These are phyloP conservation scores for Sphenodon punctatus DNA, from an alignment of 2,797 vertebrate species.

Conservation along the genomic window DNA sequence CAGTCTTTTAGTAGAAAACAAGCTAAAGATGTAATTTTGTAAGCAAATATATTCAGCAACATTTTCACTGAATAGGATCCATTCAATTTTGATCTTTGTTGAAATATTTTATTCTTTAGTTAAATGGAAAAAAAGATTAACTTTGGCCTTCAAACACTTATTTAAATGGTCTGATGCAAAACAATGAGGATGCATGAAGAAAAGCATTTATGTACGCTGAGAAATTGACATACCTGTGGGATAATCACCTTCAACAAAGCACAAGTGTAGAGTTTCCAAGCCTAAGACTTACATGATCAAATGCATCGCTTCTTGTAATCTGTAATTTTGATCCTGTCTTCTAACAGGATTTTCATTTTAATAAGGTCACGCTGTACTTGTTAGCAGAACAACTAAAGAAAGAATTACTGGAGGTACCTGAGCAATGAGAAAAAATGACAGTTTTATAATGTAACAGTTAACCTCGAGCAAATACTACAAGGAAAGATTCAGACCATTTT, in stretches of 20 bases:
- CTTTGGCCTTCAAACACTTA: background rate
- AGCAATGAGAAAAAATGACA: conserved; percentile 17
- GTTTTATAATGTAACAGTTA: conserved; percentile 39
- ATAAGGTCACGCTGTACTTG: conserved; percentile 42
- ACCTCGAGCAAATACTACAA: conserved; percentile 19
- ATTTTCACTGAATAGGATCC: background rate
- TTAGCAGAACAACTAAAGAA: conserved; percentile 32
- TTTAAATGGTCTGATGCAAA: conserved; percentile 10
- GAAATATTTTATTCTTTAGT: background rate
- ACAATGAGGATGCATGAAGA: background rate
- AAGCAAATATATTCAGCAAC: background rate
- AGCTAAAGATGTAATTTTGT: background rate
- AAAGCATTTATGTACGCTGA: background rate
- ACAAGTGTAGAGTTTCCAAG: background rate
- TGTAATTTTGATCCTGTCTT: conserved; percentile 14
- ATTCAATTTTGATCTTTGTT: background rate
- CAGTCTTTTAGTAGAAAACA: background rate
- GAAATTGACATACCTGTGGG: background rate
- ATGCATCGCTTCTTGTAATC: background rate
- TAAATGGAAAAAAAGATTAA: conserved; percentile 34
- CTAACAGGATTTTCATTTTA: conserved; percentile 52
- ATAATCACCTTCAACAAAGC: background rate
- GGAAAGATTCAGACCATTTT: too few species aligned
- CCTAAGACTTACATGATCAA: background rate
- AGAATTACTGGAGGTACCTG: conserved; percentile 23